Evolutionary conservation across 1,140 invertebrate genomes (phyloP).

Genomic region (Panagrolaimus sp.): DNA sequence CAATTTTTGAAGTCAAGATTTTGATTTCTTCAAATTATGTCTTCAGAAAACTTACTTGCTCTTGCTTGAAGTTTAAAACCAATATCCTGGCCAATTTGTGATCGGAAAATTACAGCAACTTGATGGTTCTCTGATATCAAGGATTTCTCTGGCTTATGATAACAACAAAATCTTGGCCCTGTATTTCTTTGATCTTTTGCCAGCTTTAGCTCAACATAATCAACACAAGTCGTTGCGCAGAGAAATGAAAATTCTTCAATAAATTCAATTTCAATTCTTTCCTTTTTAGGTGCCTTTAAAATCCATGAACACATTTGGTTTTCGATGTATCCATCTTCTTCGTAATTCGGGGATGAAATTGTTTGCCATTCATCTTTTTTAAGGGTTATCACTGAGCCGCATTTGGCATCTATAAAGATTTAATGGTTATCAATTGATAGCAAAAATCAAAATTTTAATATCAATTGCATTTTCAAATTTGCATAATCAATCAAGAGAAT

Average conservation of each 20-base stretch:
- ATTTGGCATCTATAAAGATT: constrained; percentile 46
- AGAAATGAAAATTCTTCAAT: constrained; percentile 52
- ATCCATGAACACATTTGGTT: constrained; percentile 53
- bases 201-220: constrained; percentile 53
- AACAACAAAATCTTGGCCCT: constrained; percentile 48
- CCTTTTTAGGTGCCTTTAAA: constrained; percentile 29
- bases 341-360: constrained; percentile 47
- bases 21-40: too few relatives aligned
- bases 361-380: constrained; percentile 33
- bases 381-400: constrained; percentile 41
- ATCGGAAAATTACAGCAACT: constrained; percentile 48
- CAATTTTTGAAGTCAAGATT: too few relatives aligned
- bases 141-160: constrained; percentile 33
- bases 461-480: too few relatives aligned
- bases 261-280: constrained; percentile 47
- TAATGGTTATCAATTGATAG: too few relatives aligned
- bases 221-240: constrained; percentile 48
- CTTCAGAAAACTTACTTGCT: constrained; percentile 43
- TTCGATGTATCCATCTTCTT: constrained; percentile 40
- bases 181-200: constrained; percentile 45
- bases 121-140: constrained; percentile 44
- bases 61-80: constrained; percentile 45
- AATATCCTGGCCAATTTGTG: constrained; percentile 37
- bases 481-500: too few relatives aligned
- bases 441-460: background rate